Conservation (phyloP, 2,113 vertebrate genomes). For the Hiodon alosoides region DNA sequence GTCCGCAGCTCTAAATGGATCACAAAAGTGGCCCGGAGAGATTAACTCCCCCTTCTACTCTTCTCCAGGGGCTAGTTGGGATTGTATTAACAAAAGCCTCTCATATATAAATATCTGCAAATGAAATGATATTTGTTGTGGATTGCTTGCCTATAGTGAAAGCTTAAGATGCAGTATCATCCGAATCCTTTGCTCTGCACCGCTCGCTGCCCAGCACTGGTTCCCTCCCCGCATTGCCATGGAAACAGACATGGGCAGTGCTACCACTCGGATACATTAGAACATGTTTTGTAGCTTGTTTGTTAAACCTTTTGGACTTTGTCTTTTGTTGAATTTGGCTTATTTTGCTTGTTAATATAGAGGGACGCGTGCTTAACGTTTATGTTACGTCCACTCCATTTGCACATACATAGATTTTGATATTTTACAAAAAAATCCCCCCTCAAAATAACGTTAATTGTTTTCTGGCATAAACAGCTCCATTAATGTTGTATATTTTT, state of each 20-base stretch:
- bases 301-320: neutral
- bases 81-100: slow-evolving; percentile 36
- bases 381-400: neutral
- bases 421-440: neutral
- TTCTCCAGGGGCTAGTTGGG: slow-evolving; percentile 37
- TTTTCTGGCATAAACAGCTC: neutral
- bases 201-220: neutral
- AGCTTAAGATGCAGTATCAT: slow-evolving; percentile 27
- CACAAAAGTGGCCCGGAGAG: slow-evolving; percentile 55
- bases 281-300: neutral
- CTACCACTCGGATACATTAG: neutral
- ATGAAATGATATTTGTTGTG: slow-evolving; percentile 28
- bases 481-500: neutral
- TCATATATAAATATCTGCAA: slow-evolving; percentile 41
- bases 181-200: slow-evolving; percentile 15
- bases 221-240: slow-evolving; percentile 12
- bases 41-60: slow-evolving; percentile 44
- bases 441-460: neutral
- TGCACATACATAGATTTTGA: neutral
- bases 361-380: neutral
- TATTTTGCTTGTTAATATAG: neutral
- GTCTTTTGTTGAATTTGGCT: neutral
- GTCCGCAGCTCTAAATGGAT: slow-evolving; percentile 28
- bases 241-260: slow-evolving; percentile 16
- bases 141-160: slow-evolving; percentile 20